Conservation (phyloP, 2,888 invertebrate species). For the Tuberolachnus salignus region DNA sequence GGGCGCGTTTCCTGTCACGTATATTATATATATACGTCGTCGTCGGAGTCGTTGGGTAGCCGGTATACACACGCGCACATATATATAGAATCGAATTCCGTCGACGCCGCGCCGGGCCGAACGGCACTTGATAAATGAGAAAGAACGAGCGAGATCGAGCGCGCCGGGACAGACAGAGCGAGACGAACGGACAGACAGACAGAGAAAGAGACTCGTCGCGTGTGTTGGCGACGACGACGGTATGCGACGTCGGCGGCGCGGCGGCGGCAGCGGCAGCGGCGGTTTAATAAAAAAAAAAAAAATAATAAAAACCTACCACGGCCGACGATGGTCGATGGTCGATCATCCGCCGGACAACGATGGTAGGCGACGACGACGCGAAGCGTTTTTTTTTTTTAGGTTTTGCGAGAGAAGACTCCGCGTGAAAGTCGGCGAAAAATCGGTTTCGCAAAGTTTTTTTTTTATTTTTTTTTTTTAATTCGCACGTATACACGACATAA, state of each 20-base stretch:
- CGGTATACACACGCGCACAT: not conserved
- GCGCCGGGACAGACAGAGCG: not conserved
- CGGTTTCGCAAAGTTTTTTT: not conserved
- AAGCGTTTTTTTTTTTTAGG: not conserved
- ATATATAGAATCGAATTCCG: conserved; percentile 9
- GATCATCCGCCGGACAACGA: conserved; percentile 30
- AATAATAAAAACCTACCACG: not conserved
- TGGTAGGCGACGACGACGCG: not conserved
- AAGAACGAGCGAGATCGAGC: not conserved
- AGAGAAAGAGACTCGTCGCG: not conserved
- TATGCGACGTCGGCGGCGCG: conserved; percentile 12
- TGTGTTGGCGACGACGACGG: conserved; percentile 24
- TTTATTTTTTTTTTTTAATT: not conserved
- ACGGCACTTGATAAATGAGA: not conserved
- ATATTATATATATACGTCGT: conserved; percentile 10
- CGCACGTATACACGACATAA: no score
- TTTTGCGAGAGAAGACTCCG: not conserved
- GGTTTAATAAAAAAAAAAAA: not conserved
- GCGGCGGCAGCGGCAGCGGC: not conserved
- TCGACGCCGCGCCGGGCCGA: not conserved
- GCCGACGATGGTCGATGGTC: conserved; percentile 23
- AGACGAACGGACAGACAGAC: not conserved
- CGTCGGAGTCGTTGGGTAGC: not conserved
- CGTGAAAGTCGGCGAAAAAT: not conserved
- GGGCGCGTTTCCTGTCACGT: conserved; percentile 32